phyloP scores from a whole-genome alignment of 2,888 invertebrate genomes.

The Sylvicola cinctus region DNA sequence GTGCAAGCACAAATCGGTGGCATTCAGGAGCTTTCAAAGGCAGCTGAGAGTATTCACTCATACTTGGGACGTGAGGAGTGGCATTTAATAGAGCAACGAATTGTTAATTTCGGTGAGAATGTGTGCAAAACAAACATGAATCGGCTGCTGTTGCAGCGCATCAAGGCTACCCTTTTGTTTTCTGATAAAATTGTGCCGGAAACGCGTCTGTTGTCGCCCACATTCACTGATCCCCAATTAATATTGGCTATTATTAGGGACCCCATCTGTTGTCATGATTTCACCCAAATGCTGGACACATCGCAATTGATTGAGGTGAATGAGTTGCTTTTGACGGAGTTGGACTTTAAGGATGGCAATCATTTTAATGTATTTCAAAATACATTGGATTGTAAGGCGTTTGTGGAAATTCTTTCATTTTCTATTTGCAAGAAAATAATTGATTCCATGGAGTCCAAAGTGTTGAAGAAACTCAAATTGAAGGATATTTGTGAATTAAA shows the following conservation, averaged over 20 bases:
- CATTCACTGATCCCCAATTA: conserved; percentile 9
- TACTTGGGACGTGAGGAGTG: conserved; percentile 18
- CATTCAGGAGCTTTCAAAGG: neutral
- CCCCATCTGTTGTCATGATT: neutral
- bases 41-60: conserved; percentile 10
- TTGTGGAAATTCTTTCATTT: conserved; percentile 1
- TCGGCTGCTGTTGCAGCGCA: conserved; percentile 15
- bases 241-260: conserved; percentile 10
- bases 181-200: conserved; percentile 8
- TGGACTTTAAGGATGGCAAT: neutral
- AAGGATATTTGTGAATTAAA: too few relatives aligned
- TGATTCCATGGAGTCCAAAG: neutral
- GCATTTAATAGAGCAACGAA: conserved; percentile 19
- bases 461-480: too few relatives aligned
- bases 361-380: neutral
- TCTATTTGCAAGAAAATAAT: conserved; percentile 1
- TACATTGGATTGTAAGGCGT: neutral
- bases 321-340: conserved; percentile 4
- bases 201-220: conserved; percentile 9
- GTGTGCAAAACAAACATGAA: conserved; percentile 17
- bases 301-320: conserved; percentile 6
- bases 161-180: conserved; percentile 11
- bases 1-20: conserved; percentile 4
- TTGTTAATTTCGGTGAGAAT: conserved; percentile 20
- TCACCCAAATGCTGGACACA: conserved; percentile 4